Base-by-base conservation (phyloP, 2,113 vertebrate genomes). In the Nymphicus hollandicus region DNA sequence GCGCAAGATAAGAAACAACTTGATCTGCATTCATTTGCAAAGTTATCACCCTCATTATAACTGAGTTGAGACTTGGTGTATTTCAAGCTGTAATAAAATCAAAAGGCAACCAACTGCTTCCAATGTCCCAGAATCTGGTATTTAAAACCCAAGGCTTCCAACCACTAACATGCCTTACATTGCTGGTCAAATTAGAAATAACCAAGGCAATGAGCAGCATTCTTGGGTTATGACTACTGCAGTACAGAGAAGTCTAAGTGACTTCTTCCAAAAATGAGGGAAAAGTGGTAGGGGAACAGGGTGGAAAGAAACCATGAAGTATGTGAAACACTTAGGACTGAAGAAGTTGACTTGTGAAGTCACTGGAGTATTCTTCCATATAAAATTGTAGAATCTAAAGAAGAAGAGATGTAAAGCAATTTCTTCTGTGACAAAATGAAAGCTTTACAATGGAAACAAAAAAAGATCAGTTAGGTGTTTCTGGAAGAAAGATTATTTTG, bases 51-150 rank as follows among this genome's bases (percentile, higher is more conserved):
- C 28, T 33, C 37, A 50, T 64, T 49, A 49, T 55, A 86, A 89
- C 29, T 37, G 27, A 81, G 27, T 49, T 89, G 88, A 94, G 74
- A 88, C 58, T 18, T 92, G 69, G 73, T 28, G 58, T 78, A 73
- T 81, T 93, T 96, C 37, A 93, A 91, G 43, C 43, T 80, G 65
- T n/a, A 96, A 92, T 35, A 93, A 92, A 90, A 89, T 37, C 56
- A 76, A 91, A 93, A 93, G 37, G 49, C 46, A 90, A 80, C 24
- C 37, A 82, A 66, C 33, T 77, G 22, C 56, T 86, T 55, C 13
- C 60, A 52, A 33, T 43, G 49, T 70, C 39, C 46, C 78, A 79
- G 35, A 73, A 58, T 11, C 25, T 56, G 23, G 50, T 66, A 73
- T 91, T 90, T 50, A 77, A 86, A 91, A 72, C 3, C 17, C 41